A percentile compares a stretch with the other conserved stretches of the same genome.
phyloP scores from a whole-genome alignment of 2,888 invertebrate species.

The Caenorhabditis sp. region DNA sequence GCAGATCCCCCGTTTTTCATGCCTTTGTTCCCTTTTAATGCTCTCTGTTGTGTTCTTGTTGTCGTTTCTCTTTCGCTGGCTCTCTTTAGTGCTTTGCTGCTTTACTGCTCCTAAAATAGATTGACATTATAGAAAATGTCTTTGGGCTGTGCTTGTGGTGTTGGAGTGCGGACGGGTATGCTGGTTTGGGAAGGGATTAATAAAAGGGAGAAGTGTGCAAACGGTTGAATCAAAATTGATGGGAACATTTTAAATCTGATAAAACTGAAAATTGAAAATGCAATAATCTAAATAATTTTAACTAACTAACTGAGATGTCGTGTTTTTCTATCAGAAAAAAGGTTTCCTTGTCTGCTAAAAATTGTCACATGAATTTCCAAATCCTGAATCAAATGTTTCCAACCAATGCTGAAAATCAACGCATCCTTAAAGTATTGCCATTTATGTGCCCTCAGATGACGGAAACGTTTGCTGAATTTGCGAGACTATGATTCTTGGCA shows the following conservation, averaged over 20 bases:
- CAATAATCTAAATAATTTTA: background rate
- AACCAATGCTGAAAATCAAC: too few relatives aligned
- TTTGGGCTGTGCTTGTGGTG: background rate
- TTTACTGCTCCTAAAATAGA: background rate
- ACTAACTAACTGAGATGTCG: too few relatives aligned
- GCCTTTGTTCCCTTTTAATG: constrained; percentile 15
- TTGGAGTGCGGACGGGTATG: background rate
- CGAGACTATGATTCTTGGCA: constrained; percentile 18
- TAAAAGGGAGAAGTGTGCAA: background rate
- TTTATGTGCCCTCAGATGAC: background rate
- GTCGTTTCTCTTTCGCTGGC: constrained; percentile 13
- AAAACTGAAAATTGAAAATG: background rate
- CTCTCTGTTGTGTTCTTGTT: constrained; percentile 28
- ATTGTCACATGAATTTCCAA: background rate
- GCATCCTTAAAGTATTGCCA: background rate
- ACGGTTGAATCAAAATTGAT: background rate
- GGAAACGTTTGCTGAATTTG: background rate
- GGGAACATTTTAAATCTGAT: too few relatives aligned
- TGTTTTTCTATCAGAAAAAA: too few relatives aligned
- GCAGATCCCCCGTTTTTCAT: constrained; percentile 9
- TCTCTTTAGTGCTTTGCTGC: constrained; percentile 11
- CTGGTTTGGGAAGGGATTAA: background rate
- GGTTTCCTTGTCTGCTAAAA: too few relatives aligned
- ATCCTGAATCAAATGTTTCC: background rate
- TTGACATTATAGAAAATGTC: constrained; percentile 7